A percentile compares a stretch with the other conserved stretches of the same genome.
These are phyloP conservation scores for Tupaia chinensis DNA, from an alignment of 2,113 vertebrate species.

Conservation along the genomic window DNA sequence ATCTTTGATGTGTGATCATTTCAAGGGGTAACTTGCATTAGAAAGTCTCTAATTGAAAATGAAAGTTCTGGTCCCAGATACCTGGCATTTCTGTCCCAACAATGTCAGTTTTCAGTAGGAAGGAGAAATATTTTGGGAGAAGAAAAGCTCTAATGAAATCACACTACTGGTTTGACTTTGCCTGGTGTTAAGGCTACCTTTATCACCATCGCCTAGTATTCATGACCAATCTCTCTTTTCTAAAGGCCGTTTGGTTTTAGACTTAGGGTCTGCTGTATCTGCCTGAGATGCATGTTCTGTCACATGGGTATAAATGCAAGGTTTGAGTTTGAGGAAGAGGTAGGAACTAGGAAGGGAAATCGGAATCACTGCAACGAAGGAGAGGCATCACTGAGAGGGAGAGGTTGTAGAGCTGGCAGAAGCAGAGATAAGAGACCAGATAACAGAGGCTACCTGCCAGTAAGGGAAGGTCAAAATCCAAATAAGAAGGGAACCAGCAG, in stretches of 20 bases:
- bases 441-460: not conserved
- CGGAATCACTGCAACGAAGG: not conserved
- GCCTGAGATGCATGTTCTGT: accelerated
- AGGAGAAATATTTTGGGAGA: not conserved
- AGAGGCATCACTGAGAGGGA: not conserved
- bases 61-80: not conserved
- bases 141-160: not conserved
- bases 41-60: not conserved
- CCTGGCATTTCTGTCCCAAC: not conserved
- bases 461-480: not conserved
- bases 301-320: not conserved
- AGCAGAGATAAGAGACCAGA: not conserved
- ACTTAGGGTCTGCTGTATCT: not conserved
- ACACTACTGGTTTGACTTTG: not conserved
- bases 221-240: not conserved
- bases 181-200: not conserved
- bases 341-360: not conserved
- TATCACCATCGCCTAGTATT: not conserved
- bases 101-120: not conserved
- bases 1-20: not conserved
- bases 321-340: not conserved
- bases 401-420: not conserved
- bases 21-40: not conserved
- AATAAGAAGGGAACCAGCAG: not conserved
- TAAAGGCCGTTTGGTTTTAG: not conserved